phyloP scores from a whole-genome alignment of 2,888 invertebrate genomes.

The Lacanobia wlatinum region DNA sequence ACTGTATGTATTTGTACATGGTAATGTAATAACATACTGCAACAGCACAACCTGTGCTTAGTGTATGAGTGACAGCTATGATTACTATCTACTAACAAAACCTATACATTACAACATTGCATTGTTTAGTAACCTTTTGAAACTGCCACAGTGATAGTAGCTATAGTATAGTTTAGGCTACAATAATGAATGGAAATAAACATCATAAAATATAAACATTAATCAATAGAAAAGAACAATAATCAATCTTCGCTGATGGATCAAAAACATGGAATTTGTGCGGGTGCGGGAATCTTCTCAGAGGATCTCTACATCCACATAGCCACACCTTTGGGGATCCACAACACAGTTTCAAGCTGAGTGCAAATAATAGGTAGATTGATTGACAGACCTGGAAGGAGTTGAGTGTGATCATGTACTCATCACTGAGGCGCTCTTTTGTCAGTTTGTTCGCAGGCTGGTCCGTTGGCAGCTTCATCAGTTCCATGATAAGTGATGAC shows the following conservation, averaged over 20 bases:
- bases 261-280: no score
- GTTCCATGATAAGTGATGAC: conserved; percentile 95
- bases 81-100: neutral
- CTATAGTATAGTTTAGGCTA: neutral
- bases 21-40: neutral
- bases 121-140: conserved; percentile 2
- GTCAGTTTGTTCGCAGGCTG: conserved; percentile 95
- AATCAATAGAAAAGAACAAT: neutral
- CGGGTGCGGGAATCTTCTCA: no score
- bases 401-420: conserved; percentile 97
- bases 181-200: conserved; percentile 11
- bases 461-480: conserved; percentile 92
- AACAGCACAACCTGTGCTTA: neutral
- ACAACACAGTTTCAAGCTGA: no score
- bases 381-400: conserved; percentile 93
- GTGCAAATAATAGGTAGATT: neutral
- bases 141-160: neutral
- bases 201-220: neutral
- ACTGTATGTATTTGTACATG: neutral
- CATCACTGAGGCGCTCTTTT: conserved; percentile 96
- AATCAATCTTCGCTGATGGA: neutral
- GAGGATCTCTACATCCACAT: no score
- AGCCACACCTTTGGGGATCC: no score
- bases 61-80: neutral
- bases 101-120: neutral